A percentile compares a stretch with the other conserved stretches of the same genome.
These are phyloP conservation scores for Noctuana brunneofusca DNA, from an alignment of 2,888 invertebrate species.

Conservation along the genomic window DNA sequence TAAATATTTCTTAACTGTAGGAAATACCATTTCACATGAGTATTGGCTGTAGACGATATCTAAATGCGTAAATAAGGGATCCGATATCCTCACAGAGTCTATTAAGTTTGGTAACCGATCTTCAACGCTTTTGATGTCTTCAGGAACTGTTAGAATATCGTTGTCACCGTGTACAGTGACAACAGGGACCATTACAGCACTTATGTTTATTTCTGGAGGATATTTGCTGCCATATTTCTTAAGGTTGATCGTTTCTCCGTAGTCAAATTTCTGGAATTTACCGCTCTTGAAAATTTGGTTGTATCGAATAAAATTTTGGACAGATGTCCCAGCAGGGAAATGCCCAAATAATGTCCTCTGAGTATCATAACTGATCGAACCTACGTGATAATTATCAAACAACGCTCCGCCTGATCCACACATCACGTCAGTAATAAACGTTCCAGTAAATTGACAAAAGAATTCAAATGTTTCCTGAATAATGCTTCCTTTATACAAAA, in stretches of 20 bases:
- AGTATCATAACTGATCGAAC: conserved; percentile 8
- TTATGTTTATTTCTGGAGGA: conserved; percentile 13
- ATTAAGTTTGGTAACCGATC: conserved; percentile 47
- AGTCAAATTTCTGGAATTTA: conserved; percentile 24
- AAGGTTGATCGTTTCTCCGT: not conserved
- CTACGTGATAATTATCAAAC: conserved; percentile 14
- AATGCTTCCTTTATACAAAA: conserved; percentile 8
- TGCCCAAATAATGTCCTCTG: conserved; percentile 9
- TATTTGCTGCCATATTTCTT: not conserved
- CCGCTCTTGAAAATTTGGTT: conserved; percentile 6
- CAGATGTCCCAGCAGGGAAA: conserved; percentile 18
- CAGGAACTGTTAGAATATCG: conserved; percentile 43
- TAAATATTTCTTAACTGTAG: conserved; percentile 16
- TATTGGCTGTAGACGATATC: conserved; percentile 47
- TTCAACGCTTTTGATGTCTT: conserved; percentile 45
- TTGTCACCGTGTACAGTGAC: conserved; percentile 2
- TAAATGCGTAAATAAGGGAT: conserved; percentile 48
- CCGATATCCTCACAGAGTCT: conserved; percentile 33
- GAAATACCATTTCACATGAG: conserved; percentile 1
- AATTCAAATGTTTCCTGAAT: conserved; percentile 7
- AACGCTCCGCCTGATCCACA: conserved; percentile 2
- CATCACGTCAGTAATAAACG: not conserved
- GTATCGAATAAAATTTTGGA: conserved; percentile 16
- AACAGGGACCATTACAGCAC: not conserved
- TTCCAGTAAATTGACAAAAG: conserved; percentile 9